Evolutionary conservation across 2,113 vertebrate species (phyloP), one percentile per base, ranked within the genome.

Genomic region (Buteo buteo): DNA sequence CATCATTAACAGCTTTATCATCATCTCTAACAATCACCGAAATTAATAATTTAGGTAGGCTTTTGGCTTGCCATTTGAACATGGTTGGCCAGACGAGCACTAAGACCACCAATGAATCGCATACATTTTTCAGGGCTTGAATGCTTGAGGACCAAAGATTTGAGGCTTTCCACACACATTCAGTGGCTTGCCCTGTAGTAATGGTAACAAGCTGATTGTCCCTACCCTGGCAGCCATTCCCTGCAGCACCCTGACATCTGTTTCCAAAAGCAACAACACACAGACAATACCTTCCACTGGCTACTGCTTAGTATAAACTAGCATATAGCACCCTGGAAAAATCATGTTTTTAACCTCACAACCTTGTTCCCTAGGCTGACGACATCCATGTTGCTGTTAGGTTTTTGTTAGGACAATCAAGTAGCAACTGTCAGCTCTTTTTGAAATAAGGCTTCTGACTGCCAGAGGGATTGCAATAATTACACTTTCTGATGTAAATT

Each of bases 171-270:
- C 24, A 31, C 8, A 19, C 11, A 22, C 7, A 12, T 49, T 76
- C 38, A 79, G 42, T 0, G 6, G 11, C 16, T 88, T 80, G 8
- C 11, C 45, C 21, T 73, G 36, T 18, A 72, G 36, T 44, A 71
- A 58, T 16, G 5, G 9, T 57, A 45, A 52, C 3, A 87, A 89
- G 7, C 4, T 31, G 29, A 16, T 64, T 67, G 19, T 58, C 14
- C 15, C 52, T 64, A 13, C 7, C 5, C 25, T 55, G 29, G 10
- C 45, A 8, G 5, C 20, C 3, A 28, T 62, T 11, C 17, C 6
- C 16, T 47, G 25, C 4, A 2, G 16, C 42, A 52, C 8, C 13
- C 34, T 54, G 8, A 34, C 0, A 0, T 8, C n/a, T 64, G 1
- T 70, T 95, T 87, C 49, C 22, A 61, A 80, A 85, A 90, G 4